Evolutionary conservation across 2,888 invertebrate species (phyloP), one percentile per base, ranked within the genome.

Genomic region (Carabus problematicus): DNA sequence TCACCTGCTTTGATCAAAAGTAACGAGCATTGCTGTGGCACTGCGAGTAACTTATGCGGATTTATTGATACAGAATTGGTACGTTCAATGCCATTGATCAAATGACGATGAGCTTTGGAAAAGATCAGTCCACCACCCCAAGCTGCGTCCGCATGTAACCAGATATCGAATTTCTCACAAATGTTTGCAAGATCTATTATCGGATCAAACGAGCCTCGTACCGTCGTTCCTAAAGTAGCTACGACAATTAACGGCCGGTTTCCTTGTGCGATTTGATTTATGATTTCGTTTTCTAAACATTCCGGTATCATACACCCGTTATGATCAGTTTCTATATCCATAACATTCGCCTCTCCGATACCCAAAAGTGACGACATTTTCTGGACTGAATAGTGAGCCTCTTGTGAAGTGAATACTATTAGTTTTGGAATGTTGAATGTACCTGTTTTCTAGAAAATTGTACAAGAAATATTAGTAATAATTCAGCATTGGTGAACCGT

Each of bases 61-160:
- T 88, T 88, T 81, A 87, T 86, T 8, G 86, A 82, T 49, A 88
- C 80, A 0, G 87, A 87, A 75, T 88, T 84, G 19, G 86, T 85
- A 71, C 85, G 83, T 74, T 86, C 83, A 42, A 87, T 82, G 19
- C 86, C 87, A 43, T 82, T 80, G 72, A 87, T 77, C 61, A 84
- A 81, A 64, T 82, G 75, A 63, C 82, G 49, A 45, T 86, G 82
- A 72, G 81, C 84, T 61, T 80, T 80, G 6, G 87, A 87, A 74
- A 88, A 83, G 64, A 88, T 79, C n/a, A 85, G 78, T 8, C 86
- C 85, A 12, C 87, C 87, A 59, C 87, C 88, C 86, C 87, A 87
- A 1, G 86, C 85, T 4, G 85, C 86, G 76, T 88, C 88, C 8
- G 87, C 84, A 75, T 88, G 87, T 70, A 87, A 74, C 86, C 87